phyloP scores from a whole-genome alignment of 1,140 invertebrate genomes.

The Magallana ariakensis region DNA sequence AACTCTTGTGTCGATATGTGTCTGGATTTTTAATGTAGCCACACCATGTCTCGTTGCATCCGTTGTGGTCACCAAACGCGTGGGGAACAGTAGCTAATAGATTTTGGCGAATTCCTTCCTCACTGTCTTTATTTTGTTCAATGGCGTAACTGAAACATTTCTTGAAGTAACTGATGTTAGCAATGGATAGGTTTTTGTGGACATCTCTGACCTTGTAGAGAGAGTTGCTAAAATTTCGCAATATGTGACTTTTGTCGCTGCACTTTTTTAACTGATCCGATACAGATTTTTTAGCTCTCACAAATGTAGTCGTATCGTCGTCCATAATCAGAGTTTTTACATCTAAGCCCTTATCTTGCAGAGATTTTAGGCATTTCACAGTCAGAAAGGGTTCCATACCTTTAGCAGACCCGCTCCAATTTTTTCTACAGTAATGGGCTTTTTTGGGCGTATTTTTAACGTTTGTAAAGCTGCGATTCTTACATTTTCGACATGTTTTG shows the following conservation, averaged over 20 bases:
- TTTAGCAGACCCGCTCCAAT: background rate
- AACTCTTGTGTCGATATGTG: background rate
- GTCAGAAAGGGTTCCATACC: background rate
- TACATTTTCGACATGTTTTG: background rate
- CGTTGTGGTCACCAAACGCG: background rate
- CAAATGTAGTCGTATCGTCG: background rate
- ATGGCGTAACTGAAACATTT: conserved; percentile 3
- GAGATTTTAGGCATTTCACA: background rate
- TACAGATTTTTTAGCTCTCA: background rate
- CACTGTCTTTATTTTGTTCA: background rate
- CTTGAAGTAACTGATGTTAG: background rate
- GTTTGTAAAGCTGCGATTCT: background rate
- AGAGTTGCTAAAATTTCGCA: background rate
- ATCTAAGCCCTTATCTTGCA: background rate
- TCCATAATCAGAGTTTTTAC: background rate
- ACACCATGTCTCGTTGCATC: background rate
- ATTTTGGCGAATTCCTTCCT: background rate
- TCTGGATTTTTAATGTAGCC: background rate
- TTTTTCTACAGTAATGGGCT: background rate
- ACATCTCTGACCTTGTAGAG: background rate
- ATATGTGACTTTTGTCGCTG: background rate
- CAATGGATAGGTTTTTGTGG: background rate
- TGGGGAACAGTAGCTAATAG: background rate
- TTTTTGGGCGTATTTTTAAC: background rate
- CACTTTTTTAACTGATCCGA: background rate